phyloP scores from a whole-genome alignment of 2,113 vertebrate genomes.

The Corydoras maculifer region DNA sequence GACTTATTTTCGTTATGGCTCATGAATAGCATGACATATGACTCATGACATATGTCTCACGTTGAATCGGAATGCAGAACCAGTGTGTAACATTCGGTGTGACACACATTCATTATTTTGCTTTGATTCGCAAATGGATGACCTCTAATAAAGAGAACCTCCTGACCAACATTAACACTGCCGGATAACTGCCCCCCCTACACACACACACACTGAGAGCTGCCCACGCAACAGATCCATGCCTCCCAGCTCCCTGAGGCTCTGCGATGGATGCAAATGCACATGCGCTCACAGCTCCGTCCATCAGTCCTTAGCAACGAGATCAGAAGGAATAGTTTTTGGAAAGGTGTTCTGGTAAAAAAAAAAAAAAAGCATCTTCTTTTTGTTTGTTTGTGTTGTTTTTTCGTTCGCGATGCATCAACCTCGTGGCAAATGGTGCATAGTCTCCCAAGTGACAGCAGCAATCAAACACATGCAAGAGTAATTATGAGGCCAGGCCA shows the following conservation, averaged over 20 bases:
- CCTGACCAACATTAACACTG: too few relatives aligned
- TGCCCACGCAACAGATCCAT: too few relatives aligned
- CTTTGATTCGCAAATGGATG: background rate
- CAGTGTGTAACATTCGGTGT: background rate
- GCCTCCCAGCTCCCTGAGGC: too few relatives aligned
- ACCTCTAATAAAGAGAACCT: slow-evolving; percentile 6
- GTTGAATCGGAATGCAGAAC: background rate
- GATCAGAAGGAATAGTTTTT: background rate
- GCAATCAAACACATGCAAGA: slow-evolving; percentile 59
- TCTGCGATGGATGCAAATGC: slow-evolving; percentile 30
- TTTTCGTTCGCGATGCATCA: slow-evolving; percentile 17
- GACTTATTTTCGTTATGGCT: too few relatives aligned
- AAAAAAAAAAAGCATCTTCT: background rate
- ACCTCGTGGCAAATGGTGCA: slow-evolving; percentile 56
- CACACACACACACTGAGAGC: too few relatives aligned
- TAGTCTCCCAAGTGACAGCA: slow-evolving; percentile 61
- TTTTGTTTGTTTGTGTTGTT: background rate
- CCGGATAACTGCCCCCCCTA: too few relatives aligned
- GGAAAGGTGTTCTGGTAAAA: background rate
- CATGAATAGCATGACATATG: too few relatives aligned
- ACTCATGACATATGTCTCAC: background rate
- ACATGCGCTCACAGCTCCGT: slow-evolving; percentile 50
- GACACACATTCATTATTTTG: background rate
- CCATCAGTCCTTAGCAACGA: slow-evolving; percentile 35
- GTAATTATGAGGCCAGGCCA: slow-evolving; percentile 67